These are phyloP conservation scores for Diaphora mendica DNA, from an alignment of 2,888 invertebrate species.

Conservation along the genomic window DNA sequence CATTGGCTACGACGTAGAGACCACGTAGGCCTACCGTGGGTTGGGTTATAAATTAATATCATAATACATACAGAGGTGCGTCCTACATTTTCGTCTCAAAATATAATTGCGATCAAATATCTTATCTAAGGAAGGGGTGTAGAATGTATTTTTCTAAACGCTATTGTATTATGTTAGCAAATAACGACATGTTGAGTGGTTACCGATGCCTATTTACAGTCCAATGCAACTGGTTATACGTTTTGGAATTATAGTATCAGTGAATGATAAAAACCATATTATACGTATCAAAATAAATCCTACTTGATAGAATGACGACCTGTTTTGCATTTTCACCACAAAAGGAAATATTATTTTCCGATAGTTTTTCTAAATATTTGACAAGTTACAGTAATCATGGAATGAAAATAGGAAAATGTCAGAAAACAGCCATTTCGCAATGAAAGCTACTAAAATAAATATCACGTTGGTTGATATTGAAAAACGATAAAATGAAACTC, in stretches of 20 bases:
- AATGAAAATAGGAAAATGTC: not conserved
- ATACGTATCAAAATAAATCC: not conserved
- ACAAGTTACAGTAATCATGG: not conserved
- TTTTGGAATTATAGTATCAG: not conserved
- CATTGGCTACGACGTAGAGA: conserved; percentile 2
- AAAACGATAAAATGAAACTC: conserved; percentile 33
- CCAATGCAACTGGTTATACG: not conserved
- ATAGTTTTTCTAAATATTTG: not conserved
- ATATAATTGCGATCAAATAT: conserved; percentile 1
- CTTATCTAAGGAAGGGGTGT: not conserved
- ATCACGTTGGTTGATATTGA: conserved; percentile 33
- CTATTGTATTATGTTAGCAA: not conserved
- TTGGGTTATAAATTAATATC: conserved; percentile 5
- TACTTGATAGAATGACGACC: not conserved
- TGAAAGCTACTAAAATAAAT: conserved; percentile 26
- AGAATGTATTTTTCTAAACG: not conserved
- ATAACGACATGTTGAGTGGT: not conserved
- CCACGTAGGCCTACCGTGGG: conserved; percentile 13
- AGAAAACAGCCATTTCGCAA: not conserved
- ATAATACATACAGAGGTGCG: not conserved
- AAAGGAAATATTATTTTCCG: not conserved
- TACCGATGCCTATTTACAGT: not conserved
- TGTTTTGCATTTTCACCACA: not conserved
- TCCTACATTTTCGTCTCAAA: not conserved
- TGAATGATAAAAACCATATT: not conserved